These are phyloP conservation scores for Limonius californicus DNA, from an alignment of 1,140 invertebrate species.

Conservation along the genomic window DNA sequence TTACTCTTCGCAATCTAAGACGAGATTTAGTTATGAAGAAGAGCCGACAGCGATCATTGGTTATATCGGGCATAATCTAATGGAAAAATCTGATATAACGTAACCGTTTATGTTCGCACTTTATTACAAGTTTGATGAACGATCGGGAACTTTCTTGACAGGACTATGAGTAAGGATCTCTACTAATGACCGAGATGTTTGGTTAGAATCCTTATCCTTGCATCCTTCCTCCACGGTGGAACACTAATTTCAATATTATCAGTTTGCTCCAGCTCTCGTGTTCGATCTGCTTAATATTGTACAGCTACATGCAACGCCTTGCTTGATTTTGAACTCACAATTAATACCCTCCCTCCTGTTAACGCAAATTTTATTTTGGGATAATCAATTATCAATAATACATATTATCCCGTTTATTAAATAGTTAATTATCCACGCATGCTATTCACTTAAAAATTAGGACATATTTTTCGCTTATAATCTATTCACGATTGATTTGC, in stretches of 20 bases:
- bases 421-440: no score
- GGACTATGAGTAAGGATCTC: not conserved
- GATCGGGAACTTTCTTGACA: slow-evolving; percentile 2
- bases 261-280: slow-evolving; percentile 16
- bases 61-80: slow-evolving; percentile 2
- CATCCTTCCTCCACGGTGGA: not conserved
- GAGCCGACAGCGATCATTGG: not conserved
- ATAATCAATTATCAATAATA: no score
- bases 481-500: no score
- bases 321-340: slow-evolving; percentile 15
- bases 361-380: no score
- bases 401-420: no score
- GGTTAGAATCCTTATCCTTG: not conserved
- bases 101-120: not conserved
- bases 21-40: no score
- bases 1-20: no score
- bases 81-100: slow-evolving; percentile 4
- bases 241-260: slow-evolving; percentile 24
- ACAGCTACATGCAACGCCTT: not conserved
- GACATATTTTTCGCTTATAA: no score
- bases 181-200: slow-evolving; percentile 1
- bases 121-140: slow-evolving; percentile 4
- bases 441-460: no score
- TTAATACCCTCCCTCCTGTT: slow-evolving; percentile 1
- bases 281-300: slow-evolving; percentile 14